Percentiles rank a stretch among this genome's conserved stretches.
Conservation (phyloP, 2,888 invertebrate species). For the Endotricha flammealis region DNA sequence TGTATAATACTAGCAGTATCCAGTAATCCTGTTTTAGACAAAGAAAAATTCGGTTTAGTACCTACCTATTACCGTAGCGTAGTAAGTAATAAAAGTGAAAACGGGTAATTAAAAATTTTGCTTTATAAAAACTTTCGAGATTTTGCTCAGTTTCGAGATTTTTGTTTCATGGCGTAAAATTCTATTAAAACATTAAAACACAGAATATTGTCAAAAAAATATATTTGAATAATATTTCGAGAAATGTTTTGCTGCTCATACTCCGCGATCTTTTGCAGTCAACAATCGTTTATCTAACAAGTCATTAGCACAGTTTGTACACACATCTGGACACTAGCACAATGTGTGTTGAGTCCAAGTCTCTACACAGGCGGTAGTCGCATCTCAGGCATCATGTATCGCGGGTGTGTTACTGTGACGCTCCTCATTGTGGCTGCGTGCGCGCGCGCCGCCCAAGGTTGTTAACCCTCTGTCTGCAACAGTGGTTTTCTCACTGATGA, state of each 20-base stretch:
- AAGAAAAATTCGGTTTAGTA: no score
- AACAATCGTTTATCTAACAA: constrained; percentile 50
- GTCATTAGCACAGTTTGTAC: constrained; percentile 27
- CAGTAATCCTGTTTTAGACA: no score
- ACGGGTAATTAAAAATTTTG: no score
- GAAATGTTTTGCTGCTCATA: constrained; percentile 13
- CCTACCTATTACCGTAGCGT: no score
- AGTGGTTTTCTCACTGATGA: constrained; percentile 26
- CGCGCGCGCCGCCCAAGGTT: constrained; percentile 47
- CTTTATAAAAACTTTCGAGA: no score
- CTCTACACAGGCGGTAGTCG: constrained; percentile 4
- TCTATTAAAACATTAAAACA: no score
- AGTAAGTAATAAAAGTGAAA: no score
- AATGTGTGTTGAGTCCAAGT: constrained; percentile 3
- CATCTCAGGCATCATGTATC: constrained; percentile 11
- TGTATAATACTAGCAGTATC: no score
- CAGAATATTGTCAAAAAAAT: no score
- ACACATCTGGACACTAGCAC: no score
- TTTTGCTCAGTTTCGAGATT: no score
- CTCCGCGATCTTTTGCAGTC: constrained; percentile 44
- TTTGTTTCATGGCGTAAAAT: no score
- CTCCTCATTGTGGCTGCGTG: constrained; percentile 35
- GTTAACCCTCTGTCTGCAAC: constrained; percentile 25
- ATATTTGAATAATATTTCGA: background rate
- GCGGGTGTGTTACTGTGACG: constrained; percentile 35